Base-by-base conservation (phyloP, 2,113 vertebrate species). In the Lipotes vexillifer region DNA sequence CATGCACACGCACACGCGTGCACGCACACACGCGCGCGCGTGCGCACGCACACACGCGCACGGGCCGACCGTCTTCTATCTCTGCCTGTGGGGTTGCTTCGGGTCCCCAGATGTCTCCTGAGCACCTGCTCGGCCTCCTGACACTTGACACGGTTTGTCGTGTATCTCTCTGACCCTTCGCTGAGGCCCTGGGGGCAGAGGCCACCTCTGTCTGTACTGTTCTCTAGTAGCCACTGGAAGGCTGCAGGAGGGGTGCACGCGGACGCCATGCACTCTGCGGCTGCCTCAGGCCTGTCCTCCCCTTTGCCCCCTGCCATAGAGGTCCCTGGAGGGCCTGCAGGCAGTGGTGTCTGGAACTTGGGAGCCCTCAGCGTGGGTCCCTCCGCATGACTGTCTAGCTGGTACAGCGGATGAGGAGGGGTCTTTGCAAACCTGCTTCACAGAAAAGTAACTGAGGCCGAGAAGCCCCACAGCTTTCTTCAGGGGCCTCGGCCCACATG, bases 221-320 rank as follows among this genome's bases (percentile, higher is more conserved):
- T 8, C 85, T 38, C 27, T 41, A 29, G 29, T 36, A 15, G 31
- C 49, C 10, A 0, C 27, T 1, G 0, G 12, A 7, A 38, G 49
- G 59, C 10, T 0, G 8, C 21, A 1, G 27, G 69, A 68, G 8
- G 18, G 55, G 21, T 20, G 12, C 8, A 1, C 2, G 8, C 41
- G 0, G 1, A 15, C 3, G 1, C 59, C 3, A 0, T 1, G 41
- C 0, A 2, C 66, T 12, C 8, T 0, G 7, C 3, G 61, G 41
- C 29, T 20, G 41, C 52, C 21, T 9, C 1, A 0, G 31, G 8
- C 13, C 0, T 0, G 7, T 2, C n/a, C 18, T 44, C 61, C 80
- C 15, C 25, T 13, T 20, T 27, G 29, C 1, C 15, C 65, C 29
- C 12, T 1, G 5, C 61, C 41, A 41, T 31, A 41, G 72, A 10